Evolutionary conservation across 2,888 invertebrate genomes (phyloP).

Genomic region (Rhodophaea formosa): DNA sequence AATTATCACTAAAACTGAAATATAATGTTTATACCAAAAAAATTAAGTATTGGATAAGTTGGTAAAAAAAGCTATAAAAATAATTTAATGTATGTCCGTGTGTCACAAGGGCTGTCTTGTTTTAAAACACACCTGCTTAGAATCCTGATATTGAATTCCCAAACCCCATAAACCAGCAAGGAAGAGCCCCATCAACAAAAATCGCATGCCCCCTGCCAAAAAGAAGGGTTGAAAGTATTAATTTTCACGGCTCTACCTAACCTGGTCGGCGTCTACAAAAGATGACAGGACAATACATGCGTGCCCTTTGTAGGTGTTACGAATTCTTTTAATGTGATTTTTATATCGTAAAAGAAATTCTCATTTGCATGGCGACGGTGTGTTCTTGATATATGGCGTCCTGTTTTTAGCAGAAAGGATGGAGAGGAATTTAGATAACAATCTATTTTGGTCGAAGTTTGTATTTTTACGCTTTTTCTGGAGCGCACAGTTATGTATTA

Average conservation of each 20-base stretch:
- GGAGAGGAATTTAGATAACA: background rate
- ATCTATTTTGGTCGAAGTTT: background rate
- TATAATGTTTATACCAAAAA: no score
- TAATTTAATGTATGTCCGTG: slow-evolving; percentile 27
- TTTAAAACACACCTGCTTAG: slow-evolving; percentile 75
- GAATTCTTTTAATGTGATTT: slow-evolving; percentile 19
- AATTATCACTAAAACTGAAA: no score
- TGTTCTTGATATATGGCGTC: background rate
- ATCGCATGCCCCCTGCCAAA: slow-evolving; percentile 39
- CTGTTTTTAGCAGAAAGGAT: background rate
- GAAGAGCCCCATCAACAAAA: slow-evolving; percentile 48
- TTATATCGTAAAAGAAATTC: slow-evolving; percentile 7
- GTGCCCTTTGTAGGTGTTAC: slow-evolving; percentile 22
- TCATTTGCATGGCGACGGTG: background rate
- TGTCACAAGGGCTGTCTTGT: slow-evolving; percentile 57
- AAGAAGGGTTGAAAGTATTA: slow-evolving; percentile 31
- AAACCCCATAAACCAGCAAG: slow-evolving; percentile 57
- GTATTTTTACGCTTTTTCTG: background rate
- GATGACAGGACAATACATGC: slow-evolving; percentile 41
- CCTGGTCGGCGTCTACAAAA: slow-evolving; percentile 51
- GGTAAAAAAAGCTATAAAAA: background rate
- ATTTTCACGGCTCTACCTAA: slow-evolving; percentile 38
- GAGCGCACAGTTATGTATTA: no score
- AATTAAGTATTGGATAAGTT: no score
- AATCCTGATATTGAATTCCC: slow-evolving; percentile 71